Conservation (phyloP, 2,888 invertebrate species). For the Diaperis boleti region DNA sequence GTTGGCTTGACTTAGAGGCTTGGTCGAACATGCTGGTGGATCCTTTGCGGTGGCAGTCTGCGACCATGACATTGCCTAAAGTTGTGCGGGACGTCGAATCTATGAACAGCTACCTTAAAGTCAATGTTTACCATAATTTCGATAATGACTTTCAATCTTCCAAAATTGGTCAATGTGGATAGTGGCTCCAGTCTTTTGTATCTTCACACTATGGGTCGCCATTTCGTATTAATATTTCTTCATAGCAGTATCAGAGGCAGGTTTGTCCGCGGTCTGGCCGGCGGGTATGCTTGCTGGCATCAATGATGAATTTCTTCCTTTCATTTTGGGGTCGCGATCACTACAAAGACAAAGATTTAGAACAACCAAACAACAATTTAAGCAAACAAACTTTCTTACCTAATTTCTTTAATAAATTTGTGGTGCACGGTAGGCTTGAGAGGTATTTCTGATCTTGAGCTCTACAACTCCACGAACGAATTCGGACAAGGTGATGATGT, state of each 20-base stretch:
- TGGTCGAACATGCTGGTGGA: conserved; percentile 70
- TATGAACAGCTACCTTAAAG: background rate
- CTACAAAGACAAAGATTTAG: background rate
- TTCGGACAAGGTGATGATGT: conserved; percentile 59
- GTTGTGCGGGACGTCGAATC: background rate
- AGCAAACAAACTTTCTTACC: conserved; percentile 9
- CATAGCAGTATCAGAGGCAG: background rate
- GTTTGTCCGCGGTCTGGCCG: too few relatives aligned
- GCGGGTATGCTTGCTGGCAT: too few relatives aligned
- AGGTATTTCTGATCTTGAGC: conserved; percentile 76
- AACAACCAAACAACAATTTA: background rate
- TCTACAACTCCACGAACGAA: conserved; percentile 77
- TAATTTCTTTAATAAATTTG: conserved; percentile 52
- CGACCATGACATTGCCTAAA: conserved; percentile 18
- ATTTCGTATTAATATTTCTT: conserved; percentile 67
- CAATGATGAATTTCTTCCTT: background rate
- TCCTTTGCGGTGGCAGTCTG: conserved; percentile 55
- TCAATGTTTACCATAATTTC: too few relatives aligned
- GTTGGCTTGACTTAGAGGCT: conserved; percentile 70
- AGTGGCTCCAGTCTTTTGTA: conserved; percentile 70
- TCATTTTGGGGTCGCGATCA: background rate
- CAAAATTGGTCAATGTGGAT: conserved; percentile 70
- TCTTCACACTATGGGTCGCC: conserved; percentile 71
- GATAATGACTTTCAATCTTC: conserved; percentile 33
- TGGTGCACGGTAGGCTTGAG: conserved; percentile 74